Evolutionary conservation across 2,113 vertebrate species (phyloP).

Genomic region (Typhlomys cinereus): DNA sequence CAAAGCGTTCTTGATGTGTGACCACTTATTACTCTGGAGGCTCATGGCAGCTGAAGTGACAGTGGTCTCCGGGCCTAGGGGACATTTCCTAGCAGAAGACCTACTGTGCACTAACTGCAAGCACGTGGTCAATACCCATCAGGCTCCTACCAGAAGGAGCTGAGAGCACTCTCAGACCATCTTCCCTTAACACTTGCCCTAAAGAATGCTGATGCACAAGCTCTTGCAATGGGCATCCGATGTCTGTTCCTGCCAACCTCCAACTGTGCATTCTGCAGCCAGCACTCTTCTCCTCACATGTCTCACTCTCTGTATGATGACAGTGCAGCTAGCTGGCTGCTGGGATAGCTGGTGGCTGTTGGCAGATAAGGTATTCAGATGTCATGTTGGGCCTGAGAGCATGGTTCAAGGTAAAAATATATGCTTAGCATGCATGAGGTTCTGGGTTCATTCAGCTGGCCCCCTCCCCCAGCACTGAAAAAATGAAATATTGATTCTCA

Average conservation of each 20-base stretch:
- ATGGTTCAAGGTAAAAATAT: not conserved
- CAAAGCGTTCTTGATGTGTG: not conserved
- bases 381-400: not conserved
- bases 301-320: not conserved
- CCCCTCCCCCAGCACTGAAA: not conserved
- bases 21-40: not conserved
- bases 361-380: not conserved
- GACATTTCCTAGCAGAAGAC: not conserved
- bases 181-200: not conserved
- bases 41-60: not conserved
- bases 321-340: not conserved
- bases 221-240: not conserved
- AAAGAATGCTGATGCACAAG: not conserved
- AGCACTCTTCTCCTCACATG: not conserved
- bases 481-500: not conserved
- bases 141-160: not conserved
- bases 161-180: not conserved
- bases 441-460: not conserved
- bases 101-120: not conserved
- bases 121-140: accelerated
- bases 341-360: too few relatives aligned
- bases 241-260: not conserved
- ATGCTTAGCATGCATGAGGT: not conserved
- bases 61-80: not conserved
- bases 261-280: not conserved